Evolutionary conservation across 2,888 invertebrate species (phyloP), one percentile per base, ranked within the genome.

Genomic region (Drosophila meridionalis): DNA sequence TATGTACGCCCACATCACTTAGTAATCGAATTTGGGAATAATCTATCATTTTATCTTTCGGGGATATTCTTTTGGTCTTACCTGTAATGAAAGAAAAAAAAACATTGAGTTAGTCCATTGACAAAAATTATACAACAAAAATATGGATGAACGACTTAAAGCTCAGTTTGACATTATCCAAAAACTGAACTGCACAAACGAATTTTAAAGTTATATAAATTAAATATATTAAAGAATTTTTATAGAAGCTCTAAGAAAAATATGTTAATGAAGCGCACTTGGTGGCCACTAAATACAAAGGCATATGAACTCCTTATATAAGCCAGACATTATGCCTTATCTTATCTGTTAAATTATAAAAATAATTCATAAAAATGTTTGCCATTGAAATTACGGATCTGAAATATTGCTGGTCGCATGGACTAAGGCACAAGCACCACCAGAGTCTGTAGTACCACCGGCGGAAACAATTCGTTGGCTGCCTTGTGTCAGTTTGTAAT

Each of bases 401-500:
- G 30, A 50, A 50, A 36, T 66, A 20, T 66, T 55, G 47, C 47
- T 34, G 47, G 28, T 20, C 3, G n/a, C 34, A 14, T 28, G 20
- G 20, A 30, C 20, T 34, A 34, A 11, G n/a, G 30, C 38, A n/a
- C 14, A 47, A 47, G 36, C 14, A n/a, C 3, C 45, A 11, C 45
- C 45, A 69, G 6, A 14, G 28, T 7, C 1, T 28, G 14, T 4
- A 45, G 1, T 11, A n/a, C 26, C 28, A 65, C 36, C 30, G 8
- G 9, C 52, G 32, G 45, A 64, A 61, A 59, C 30, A 65, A 43
- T 59, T 58, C 43, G 36, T 34, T 63, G 40, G 69, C 34, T 68
- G 73, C 42, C 42, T 43, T 70, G 45, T 69, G 78, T 57, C 80
- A 69, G 78, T 67, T 73, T 58, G 73, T 78, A 83, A 69, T 74